phyloP scores from a whole-genome alignment of 2,113 vertebrate genomes.

The Sinocyclocheilus anshuiensis region DNA sequence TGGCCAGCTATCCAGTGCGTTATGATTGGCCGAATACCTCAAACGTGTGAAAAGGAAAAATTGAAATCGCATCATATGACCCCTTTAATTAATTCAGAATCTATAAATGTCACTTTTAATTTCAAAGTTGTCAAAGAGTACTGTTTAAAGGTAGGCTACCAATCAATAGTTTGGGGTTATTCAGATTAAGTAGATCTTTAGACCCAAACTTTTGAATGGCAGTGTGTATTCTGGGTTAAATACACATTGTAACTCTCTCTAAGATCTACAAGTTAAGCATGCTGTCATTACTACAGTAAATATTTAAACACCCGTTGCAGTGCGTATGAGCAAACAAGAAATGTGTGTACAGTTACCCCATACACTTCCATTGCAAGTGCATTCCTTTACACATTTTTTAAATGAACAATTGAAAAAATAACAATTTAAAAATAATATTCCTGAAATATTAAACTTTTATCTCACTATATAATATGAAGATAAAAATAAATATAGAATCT shows the following conservation, averaged over 20 bases:
- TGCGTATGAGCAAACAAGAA: too few species aligned
- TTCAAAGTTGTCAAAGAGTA: not conserved
- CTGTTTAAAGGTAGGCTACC: not conserved
- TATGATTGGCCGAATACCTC: too few species aligned
- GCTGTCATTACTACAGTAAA: too few species aligned
- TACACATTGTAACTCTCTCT: not conserved
- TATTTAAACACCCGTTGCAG: too few species aligned
- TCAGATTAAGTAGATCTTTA: too few species aligned
- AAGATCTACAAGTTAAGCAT: not conserved
- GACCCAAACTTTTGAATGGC: not conserved
- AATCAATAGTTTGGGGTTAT: not conserved
- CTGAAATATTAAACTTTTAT: not conserved
- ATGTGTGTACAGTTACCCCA: too few species aligned
- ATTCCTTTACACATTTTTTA: too few species aligned
- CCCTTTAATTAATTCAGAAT: not conserved
- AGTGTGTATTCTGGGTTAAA: not conserved
- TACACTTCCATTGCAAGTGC: too few species aligned
- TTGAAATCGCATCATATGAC: too few species aligned
- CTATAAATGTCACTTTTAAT: not conserved
- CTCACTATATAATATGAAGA: not conserved
- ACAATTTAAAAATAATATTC: not conserved
- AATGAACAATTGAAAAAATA: too few species aligned
- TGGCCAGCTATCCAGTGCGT: too few species aligned
- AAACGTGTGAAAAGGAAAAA: too few species aligned
- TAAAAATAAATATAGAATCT: not conserved